Percentiles rank a stretch among this genome's conserved stretches.
These are phyloP conservation scores for Perccottus glenii DNA, from an alignment of 2,113 vertebrate genomes.

Conservation along the genomic window DNA sequence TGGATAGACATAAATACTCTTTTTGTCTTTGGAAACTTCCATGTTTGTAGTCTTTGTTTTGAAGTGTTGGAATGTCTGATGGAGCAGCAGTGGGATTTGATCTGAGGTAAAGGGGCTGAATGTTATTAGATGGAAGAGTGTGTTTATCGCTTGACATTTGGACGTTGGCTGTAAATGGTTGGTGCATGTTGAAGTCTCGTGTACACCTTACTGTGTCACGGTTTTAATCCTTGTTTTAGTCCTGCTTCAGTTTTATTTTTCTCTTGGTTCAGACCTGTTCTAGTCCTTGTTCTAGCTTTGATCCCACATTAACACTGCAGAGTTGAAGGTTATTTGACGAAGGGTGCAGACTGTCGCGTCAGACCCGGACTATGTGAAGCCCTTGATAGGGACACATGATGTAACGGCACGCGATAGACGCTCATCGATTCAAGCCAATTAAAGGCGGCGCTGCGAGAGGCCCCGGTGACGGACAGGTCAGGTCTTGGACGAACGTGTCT, in stretches of 20 bases:
- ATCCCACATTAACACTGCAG: conserved; percentile 28
- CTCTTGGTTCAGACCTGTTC: not conserved
- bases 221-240: not conserved
- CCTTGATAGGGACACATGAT: conserved; percentile 62
- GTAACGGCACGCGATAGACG: conserved; percentile 38
- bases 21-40: too few species aligned
- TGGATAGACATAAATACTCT: too few species aligned
- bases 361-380: conserved; percentile 46
- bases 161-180: not conserved
- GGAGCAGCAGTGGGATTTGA: too few species aligned
- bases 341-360: conserved; percentile 50
- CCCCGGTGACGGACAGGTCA: conserved; percentile 55
- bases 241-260: not conserved
- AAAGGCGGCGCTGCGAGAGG: conserved; percentile 46
- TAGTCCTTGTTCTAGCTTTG: conserved; percentile 38
- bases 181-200: not conserved
- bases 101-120: too few species aligned
- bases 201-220: not conserved
- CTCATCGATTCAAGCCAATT: conserved; percentile 65
- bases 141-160: too few species aligned
- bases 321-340: conserved; percentile 70
- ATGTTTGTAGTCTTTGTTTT: too few species aligned
- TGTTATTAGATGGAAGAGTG: too few species aligned
- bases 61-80: too few species aligned
- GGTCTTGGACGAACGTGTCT: conserved; percentile 55